Percentiles rank a stretch among this genome's conserved stretches.
phyloP scores from a whole-genome alignment of 2,888 invertebrate genomes.

The Barypeithes pellucidus region DNA sequence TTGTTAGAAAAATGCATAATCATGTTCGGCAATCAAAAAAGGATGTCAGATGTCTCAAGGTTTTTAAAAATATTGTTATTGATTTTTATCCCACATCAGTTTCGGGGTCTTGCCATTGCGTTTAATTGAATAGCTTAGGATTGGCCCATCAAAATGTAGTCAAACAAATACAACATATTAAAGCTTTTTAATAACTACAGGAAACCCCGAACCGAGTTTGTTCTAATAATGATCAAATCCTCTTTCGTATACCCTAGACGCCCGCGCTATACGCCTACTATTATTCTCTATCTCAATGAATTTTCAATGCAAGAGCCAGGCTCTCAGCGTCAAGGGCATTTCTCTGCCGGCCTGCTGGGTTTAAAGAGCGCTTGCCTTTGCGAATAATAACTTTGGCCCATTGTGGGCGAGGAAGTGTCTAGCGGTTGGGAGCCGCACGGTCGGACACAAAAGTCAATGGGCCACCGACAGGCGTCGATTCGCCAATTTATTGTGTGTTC shows the following conservation, averaged over 20 bases:
- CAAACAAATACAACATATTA: too few relatives aligned
- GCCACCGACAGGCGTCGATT: constrained; percentile 47
- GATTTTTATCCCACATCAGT: too few relatives aligned
- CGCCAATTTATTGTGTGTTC: constrained; percentile 48
- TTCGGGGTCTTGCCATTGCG: too few relatives aligned
- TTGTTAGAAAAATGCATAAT: too few relatives aligned
- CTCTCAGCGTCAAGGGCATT: constrained; percentile 63
- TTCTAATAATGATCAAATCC: constrained; percentile 16
- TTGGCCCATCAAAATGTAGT: too few relatives aligned
- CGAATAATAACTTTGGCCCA: constrained; percentile 56
- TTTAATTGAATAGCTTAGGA: too few relatives aligned
- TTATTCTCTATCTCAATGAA: constrained; percentile 27
- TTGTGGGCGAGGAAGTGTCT: constrained; percentile 57
- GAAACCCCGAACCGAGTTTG: background rate
- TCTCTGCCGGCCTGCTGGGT: constrained; percentile 63
- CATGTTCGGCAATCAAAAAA: too few relatives aligned
- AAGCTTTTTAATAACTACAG: background rate
- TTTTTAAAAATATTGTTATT: too few relatives aligned
- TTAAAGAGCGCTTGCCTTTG: constrained; percentile 57
- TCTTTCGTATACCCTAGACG: constrained; percentile 10
- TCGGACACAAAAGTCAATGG: constrained; percentile 52
- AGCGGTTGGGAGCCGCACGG: constrained; percentile 49
- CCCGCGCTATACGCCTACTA: constrained; percentile 4
- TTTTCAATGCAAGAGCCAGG: constrained; percentile 61
- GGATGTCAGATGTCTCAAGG: too few relatives aligned